Base-by-base conservation (phyloP, 2,888 invertebrate genomes). In the Drosophila antonietae region DNA sequence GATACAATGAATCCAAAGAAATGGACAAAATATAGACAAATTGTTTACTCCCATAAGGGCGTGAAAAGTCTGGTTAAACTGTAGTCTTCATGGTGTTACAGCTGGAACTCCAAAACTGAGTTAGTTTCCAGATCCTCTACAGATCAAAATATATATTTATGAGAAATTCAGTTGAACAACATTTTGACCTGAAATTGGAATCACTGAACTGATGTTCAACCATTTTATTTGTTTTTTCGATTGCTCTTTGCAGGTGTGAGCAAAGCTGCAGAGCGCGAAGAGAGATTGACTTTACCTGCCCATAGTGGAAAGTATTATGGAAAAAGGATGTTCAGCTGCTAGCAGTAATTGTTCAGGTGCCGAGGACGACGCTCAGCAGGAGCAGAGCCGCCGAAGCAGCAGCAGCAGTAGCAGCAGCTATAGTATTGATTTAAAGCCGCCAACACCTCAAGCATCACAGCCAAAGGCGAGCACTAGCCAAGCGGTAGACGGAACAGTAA, bases 251-350 rank as follows among this genome's bases (percentile, higher is more conserved):
- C 70, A 88, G 83, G 47, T 61, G 51, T 73, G 60, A 74, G 60
- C 56, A 41, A 44, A 43, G 53, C 46, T 46, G 51, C 61, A 62
- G 46, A 31, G 49, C 31, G 53, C 43, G 57, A 44, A 64, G 62
- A 49, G 61, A 57, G 64, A 68, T 59, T 57, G 51, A 66, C 31
- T 62, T 63, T 39, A 51, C 55, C 56, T 67, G 68, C 51, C 60
- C 64, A 37, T 73, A 60, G 78, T 78, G 56, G 33, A 70, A 60
- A 89, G 69, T 91, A 92, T 91, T 92, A 92, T 92, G 92, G 92
- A 92, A 91, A 82, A 89, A 91, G 88, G 84, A 92, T 92, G 92
- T 85, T 72, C 81, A 81, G 80, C 74, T 83, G 80, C 87, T 89
- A 88, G 85, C 80, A 75, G 53, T 84, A 80, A 90, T 81, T 81